Conservation (phyloP, 2,113 vertebrate genomes). For the Paracanthobrama guichenoti region DNA sequence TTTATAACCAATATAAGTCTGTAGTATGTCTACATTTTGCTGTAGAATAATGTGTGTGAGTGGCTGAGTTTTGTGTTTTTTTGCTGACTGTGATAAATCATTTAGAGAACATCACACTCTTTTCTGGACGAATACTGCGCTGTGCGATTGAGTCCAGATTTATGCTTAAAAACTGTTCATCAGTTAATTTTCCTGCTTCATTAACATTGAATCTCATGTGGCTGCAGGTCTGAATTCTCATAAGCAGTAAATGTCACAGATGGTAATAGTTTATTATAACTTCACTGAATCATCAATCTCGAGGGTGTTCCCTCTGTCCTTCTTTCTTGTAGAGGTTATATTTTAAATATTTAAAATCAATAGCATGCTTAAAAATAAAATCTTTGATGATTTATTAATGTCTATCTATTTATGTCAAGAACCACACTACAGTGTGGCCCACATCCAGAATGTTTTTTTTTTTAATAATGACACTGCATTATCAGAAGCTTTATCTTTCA, state of each 20-base stretch:
- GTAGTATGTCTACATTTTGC: background rate
- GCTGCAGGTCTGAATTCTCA: constrained; percentile 24
- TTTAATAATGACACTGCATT: background rate
- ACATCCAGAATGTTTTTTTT: background rate
- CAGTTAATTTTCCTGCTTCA: constrained; percentile 20
- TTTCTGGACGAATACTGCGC: background rate
- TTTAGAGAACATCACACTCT: constrained; percentile 12
- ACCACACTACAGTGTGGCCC: background rate
- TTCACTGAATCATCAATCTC: constrained; percentile 20
- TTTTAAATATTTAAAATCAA: background rate
- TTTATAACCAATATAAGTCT: background rate
- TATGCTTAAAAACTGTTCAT: constrained; percentile 15
- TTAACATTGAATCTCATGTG: constrained; percentile 25
- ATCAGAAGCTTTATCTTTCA: background rate
- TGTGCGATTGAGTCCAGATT: background rate
- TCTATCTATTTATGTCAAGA: background rate
- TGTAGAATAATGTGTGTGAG: background rate
- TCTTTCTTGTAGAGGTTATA: background rate
- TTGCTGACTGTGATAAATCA: constrained; percentile 9
- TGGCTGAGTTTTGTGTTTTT: background rate
- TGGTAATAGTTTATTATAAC: constrained; percentile 10
- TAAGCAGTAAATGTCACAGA: constrained; percentile 32
- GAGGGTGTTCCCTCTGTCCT: background rate
- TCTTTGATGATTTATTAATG: background rate
- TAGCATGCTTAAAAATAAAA: background rate